These are phyloP conservation scores for Larimichthys crocea DNA, from an alignment of 2,113 vertebrate genomes.

Conservation along the genomic window DNA sequence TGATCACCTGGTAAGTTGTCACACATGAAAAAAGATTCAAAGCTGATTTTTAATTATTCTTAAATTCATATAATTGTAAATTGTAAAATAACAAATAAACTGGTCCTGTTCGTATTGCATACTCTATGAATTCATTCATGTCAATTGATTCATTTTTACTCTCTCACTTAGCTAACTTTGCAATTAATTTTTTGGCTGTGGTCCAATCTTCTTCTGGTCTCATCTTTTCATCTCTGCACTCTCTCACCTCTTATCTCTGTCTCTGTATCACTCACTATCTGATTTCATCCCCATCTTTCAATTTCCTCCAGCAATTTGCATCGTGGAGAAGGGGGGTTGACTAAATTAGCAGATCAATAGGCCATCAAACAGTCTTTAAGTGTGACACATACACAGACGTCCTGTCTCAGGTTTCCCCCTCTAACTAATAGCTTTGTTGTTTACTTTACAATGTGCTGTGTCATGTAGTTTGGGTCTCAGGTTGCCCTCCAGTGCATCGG, in stretches of 20 bases:
- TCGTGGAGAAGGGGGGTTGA: slow-evolving; percentile 72
- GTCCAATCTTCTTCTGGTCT: slow-evolving; percentile 33
- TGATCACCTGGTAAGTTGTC: no score
- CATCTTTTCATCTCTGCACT: slow-evolving; percentile 22
- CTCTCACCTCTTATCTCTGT: slow-evolving; percentile 36
- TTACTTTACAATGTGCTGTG: slow-evolving; percentile 87
- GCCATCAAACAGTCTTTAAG: slow-evolving; percentile 85
- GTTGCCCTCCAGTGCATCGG: slow-evolving; percentile 76
- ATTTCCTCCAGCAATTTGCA: slow-evolving; percentile 84
- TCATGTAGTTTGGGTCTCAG: slow-evolving; percentile 84
- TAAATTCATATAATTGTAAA: no score
- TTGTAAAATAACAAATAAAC: neutral
- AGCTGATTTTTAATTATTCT: no score
- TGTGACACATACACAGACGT: slow-evolving; percentile 77
- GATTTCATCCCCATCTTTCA: slow-evolving; percentile 78
- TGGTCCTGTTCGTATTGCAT: neutral
- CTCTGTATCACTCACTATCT: slow-evolving; percentile 62
- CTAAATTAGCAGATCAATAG: slow-evolving; percentile 90
- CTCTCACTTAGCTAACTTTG: slow-evolving; percentile 21
- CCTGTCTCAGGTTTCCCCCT: slow-evolving; percentile 84
- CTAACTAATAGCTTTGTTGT: slow-evolving; percentile 91
- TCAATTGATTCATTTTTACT: slow-evolving; percentile 1
- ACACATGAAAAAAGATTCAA: no score
- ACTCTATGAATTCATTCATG: neutral
- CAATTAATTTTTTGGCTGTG: slow-evolving; percentile 32